These are phyloP conservation scores for Myotis daubentonii DNA, from an alignment of 2,797 vertebrate species.

Conservation along the genomic window DNA sequence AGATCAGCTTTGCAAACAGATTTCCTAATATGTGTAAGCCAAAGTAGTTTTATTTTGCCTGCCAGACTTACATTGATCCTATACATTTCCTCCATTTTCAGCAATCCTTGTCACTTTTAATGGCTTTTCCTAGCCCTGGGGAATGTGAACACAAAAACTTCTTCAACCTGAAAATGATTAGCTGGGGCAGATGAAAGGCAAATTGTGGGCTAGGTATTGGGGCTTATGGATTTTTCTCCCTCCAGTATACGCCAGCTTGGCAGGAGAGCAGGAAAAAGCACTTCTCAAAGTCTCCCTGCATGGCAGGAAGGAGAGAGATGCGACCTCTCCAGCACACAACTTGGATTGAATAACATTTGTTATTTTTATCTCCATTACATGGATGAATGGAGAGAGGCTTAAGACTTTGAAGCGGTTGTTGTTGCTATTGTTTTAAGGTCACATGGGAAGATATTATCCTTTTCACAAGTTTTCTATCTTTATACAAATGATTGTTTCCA, in stretches of 20 bases:
- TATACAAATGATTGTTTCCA: neutral
- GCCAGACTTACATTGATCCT: constrained; percentile 13
- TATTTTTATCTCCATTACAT: constrained; percentile 23
- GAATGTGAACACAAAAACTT: neutral
- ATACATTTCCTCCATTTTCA: neutral
- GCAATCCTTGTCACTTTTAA: constrained; percentile 12
- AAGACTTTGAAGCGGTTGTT: neutral
- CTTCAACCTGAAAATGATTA: constrained; percentile 33
- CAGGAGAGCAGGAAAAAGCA: neutral
- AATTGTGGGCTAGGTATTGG: constrained; percentile 41
- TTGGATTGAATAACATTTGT: neutral
- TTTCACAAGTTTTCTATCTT: constrained; percentile 33
- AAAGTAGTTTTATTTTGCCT: constrained; percentile 23
- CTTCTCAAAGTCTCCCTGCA: constrained; percentile 26
- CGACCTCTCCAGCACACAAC: neutral
- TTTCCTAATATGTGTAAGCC: constrained; percentile 25
- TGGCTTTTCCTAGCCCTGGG: neutral
- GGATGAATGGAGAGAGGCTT: neutral
- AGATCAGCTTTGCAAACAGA: constrained; percentile 15
- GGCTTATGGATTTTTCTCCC: constrained; percentile 53
- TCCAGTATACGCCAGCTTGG: neutral
- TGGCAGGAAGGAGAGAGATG: neutral
- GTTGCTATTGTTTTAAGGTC: neutral
- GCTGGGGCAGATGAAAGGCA: neutral
- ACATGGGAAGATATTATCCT: neutral